phyloP scores from a whole-genome alignment of 1,140 invertebrate genomes.

The Lucilia cuprina region DNA sequence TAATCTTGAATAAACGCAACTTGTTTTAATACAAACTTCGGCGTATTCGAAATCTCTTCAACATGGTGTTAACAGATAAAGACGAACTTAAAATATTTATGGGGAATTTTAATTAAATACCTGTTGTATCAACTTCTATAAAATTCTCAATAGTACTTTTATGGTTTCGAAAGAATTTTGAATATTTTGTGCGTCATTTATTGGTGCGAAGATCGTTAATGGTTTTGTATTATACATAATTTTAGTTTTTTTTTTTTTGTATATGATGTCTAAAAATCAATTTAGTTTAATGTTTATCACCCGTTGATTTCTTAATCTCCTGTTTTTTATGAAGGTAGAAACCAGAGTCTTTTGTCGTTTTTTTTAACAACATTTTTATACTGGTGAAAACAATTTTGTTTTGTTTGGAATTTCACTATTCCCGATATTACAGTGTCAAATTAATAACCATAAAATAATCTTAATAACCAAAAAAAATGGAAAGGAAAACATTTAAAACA shows the following conservation, averaged over 20 bases:
- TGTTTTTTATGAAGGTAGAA: too few species aligned
- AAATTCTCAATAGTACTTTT: neutral
- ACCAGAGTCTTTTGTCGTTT: too few species aligned
- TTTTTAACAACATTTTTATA: neutral
- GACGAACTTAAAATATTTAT: neutral
- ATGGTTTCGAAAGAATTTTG: neutral
- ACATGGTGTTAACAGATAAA: too few species aligned
- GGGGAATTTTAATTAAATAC: constrained; percentile 7
- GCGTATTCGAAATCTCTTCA: too few species aligned
- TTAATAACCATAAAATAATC: constrained; percentile 33
- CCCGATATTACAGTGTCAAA: constrained; percentile 21
- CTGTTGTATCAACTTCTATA: neutral
- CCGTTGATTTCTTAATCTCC: constrained; percentile 31
- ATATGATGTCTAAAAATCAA: neutral
- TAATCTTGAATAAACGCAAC: too few species aligned
- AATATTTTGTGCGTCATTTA: neutral
- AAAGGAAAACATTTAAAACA: neutral
- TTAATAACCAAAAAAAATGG: neutral
- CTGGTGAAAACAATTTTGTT: neutral
- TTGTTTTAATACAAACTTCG: too few species aligned
- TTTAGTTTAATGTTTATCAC: constrained; percentile 27
- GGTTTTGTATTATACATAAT: neutral
- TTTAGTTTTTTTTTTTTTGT: neutral
- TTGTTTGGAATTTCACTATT: neutral
- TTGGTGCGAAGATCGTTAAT: too few species aligned